Conservation (phyloP, 2,113 vertebrate species). For the Hyperoodon ampullatus region DNA sequence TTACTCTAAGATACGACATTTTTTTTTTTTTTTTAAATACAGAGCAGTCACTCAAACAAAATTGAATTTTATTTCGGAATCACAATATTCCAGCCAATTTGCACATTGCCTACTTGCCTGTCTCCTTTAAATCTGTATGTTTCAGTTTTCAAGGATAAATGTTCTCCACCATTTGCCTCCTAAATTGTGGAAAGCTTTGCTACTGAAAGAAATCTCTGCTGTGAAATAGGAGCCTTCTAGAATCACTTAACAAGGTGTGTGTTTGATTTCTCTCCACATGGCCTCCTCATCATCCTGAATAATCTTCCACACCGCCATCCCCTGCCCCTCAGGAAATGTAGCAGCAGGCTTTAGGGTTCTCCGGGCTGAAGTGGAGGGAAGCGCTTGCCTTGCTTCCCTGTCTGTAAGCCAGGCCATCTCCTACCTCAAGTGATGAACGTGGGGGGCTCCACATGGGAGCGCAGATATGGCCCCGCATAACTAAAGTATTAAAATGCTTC, state of each 20-base stretch:
- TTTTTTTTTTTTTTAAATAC: neutral
- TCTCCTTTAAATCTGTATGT: neutral
- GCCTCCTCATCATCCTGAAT: neutral
- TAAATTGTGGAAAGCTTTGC: neutral
- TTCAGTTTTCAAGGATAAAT: neutral
- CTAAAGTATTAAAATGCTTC: conserved; percentile 28
- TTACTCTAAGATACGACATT: neutral
- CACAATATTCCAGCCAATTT: neutral
- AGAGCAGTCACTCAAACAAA: conserved; percentile 14
- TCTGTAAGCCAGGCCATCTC: neutral
- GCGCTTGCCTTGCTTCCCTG: neutral
- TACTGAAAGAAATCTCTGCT: neutral
- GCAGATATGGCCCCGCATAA: neutral
- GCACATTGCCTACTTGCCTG: neutral
- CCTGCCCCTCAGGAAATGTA: neutral
- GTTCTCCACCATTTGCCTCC: neutral
- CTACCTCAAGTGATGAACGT: neutral
- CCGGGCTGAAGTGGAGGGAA: neutral
- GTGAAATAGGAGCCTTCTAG: neutral
- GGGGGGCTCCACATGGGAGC: neutral
- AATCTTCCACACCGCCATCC: too few species aligned
- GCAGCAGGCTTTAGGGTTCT: neutral
- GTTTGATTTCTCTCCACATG: conserved; percentile 17
- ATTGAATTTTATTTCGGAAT: conserved; percentile 53
- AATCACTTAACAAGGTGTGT: neutral